Evolutionary conservation across 2,113 vertebrate species (phyloP), one percentile per base, ranked within the genome.

Genomic region (Peromyscus californicus): DNA sequence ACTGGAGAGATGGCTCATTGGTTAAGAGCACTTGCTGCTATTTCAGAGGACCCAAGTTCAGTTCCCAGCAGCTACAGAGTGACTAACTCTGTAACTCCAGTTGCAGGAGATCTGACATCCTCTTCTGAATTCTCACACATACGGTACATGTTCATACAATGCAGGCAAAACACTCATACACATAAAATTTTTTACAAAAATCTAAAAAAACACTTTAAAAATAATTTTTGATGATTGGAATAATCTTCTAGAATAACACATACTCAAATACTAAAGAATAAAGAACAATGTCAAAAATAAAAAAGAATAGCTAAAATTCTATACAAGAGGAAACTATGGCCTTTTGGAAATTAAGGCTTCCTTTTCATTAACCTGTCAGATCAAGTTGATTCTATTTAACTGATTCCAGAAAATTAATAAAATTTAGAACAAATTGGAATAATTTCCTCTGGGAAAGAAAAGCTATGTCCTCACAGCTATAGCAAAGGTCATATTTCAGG

Each of bases 341-440:
- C n/a, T 59, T 59, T 45, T 89, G n/a, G 17, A 90, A 97, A 54
- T 78, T 67, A 75, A n/a, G 31, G 5, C 74, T 95, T 92, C 21
- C 12, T 57, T 89, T 88, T 65, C 33, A 54, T 76, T 67, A 24
- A 48, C 57, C 75, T 90, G 42, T 70, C 79, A 92, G 21, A 91
- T 82, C 51, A 61, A 45, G 3, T 86, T 9, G 63, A 31, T 92
- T 94, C 16, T 82, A 65, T 29, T 4, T 33, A 13, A 89, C 51
- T 86, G 31, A 59, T 79, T 96, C 48, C 48, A 93, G 82, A 29
- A 96, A 67, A 82, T 67, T 61, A 72, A 91, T 78, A 75, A 67
- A 96, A 95, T 59, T 94, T 48, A 89, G 12, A n/a, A 97, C 22
- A 90, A 96, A 87, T 83, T 36, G 76, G 5, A 96, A 61, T 94